Conservation (phyloP, 2,113 vertebrate species). For the Oreochromis spilurus region DNA sequence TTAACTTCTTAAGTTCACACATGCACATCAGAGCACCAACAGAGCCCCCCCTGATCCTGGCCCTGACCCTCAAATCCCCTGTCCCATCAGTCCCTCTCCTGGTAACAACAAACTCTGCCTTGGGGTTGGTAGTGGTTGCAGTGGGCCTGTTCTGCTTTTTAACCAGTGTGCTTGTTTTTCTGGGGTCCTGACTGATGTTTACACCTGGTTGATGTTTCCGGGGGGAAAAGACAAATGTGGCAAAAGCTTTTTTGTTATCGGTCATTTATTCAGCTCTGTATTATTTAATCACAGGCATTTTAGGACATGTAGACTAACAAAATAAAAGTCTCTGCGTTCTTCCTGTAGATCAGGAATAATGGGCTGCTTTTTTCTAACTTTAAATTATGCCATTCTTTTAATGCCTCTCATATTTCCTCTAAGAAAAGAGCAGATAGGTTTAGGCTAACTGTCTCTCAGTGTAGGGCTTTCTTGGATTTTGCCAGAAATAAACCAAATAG, state of each 20-base stretch:
- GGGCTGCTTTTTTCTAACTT: not conserved
- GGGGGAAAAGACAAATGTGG: not conserved
- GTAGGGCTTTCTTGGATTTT: not conserved
- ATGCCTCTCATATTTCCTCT: not conserved
- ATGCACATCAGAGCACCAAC: slow-evolving; percentile 50
- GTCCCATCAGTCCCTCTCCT: slow-evolving; percentile 6
- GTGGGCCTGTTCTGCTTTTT: slow-evolving; percentile 68
- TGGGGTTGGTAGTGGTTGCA: slow-evolving; percentile 61
- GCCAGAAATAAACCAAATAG: not conserved
- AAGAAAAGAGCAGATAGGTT: not conserved
- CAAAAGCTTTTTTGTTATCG: not conserved
- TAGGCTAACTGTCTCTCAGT: not conserved
- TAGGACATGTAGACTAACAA: not conserved
- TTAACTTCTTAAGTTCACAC: slow-evolving; percentile 28
- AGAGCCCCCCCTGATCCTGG: slow-evolving; percentile 22
- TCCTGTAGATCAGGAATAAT: not conserved
- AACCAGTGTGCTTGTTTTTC: slow-evolving; percentile 55
- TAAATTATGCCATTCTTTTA: not conserved
- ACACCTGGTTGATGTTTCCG: slow-evolving; percentile 3
- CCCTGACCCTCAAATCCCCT: slow-evolving; percentile 11
- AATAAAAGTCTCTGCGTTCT: not conserved
- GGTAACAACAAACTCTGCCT: slow-evolving; percentile 57
- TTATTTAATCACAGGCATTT: not conserved
- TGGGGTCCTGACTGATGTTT: slow-evolving; percentile 16
- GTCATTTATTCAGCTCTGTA: not conserved